Base-by-base conservation (phyloP, 2,888 invertebrate genomes). In the Zaprionus bogoriensis region DNA sequence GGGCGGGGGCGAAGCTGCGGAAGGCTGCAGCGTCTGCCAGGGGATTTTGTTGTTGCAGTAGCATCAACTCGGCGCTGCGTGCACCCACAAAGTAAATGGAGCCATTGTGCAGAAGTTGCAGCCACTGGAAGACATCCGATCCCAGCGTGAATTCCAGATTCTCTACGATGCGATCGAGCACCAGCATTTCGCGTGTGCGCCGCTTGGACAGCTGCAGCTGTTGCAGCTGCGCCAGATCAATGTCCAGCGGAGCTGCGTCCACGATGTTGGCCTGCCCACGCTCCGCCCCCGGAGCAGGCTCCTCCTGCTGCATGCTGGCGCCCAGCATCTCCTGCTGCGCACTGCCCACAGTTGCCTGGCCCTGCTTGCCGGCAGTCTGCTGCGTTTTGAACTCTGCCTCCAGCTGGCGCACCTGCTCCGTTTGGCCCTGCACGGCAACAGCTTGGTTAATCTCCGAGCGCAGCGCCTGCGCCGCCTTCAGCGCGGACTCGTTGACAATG, bases 161-260 rank as follows among this genome's bases (percentile, higher is more conserved):
- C 70, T 91, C 91, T 44, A 82, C 87, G 3, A 91, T 88, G 5
- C 74, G 79, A 14, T 72, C 74, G 1, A 91, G 75, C 3, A 86
- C 48, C 0, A 91, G 72, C 42, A 88, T 66, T 58, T 91, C 91
- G 9, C 88, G 82, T 3, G 83, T 84, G 2, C 89, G 88, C 2
- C 89, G 74, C 58, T 86, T 86, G 0, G 85, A 72, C 4, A 87
- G 52, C 47, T 88, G 77, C 9, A 90, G 55, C 4, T 73, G 74
- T n/a, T 84, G 85, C 12, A 89, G 48, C 51, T 88, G 84, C 1
- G 77, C 72, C 17, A 88, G 38, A 67, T 85, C 85, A 2, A 88
- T 74, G 19, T 71, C 72, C 1, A 76, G 48, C 1, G 71, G 55
- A 1, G 46, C 42, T 12, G 65, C 65, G 5, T 89, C 80, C 3